Evolutionary conservation across 2,113 vertebrate species (phyloP), one percentile per base, ranked within the genome.

Genomic region (Pelodiscus sinensis): DNA sequence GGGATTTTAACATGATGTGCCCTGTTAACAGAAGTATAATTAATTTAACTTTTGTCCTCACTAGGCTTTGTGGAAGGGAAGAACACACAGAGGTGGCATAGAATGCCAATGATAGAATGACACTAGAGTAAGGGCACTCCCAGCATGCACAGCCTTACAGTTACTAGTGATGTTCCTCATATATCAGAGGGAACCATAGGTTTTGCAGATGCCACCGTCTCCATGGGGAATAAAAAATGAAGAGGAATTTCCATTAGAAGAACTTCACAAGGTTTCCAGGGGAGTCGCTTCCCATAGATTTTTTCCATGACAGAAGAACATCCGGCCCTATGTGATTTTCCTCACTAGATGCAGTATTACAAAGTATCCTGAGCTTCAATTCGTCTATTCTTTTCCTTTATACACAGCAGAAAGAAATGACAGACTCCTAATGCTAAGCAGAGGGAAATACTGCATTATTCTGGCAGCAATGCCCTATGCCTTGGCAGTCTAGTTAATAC

Each of bases 401-500:
- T 0, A 6, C 68, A 79, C 57, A 87, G 13, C 85, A 88, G 73
- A 81, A 55, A 82, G 55, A 25, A 82, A n/a, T 54, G 54, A 86
- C 2, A 24, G 3, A 71, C 1, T 22, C 58, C 58, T 52, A 85
- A 1, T 4, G 19, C 0, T 7, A 89, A 38, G 82, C 56, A 81
- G 65, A 77, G 55, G 5, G 38, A 85, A 81, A 57, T 7, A 15
- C 27, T 51, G 73, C 80, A 27, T 55, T 0, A 57, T 27, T 65
- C 31, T 86, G n/a, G 44, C 79, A 85, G 62, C 15, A 75, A 79
- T 14, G 51, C 65, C 50, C 90, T 5, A 3, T 1, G 60, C 56
- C 50, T 80, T 88, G 89, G 71, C 87, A 95, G 52, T 60, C 12
- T 73, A 68, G 35, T 92, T 84, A 82, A 75, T 83, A 25, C 81